These are phyloP conservation scores for Folsomia candida DNA, from an alignment of 2,888 invertebrate species.

Conservation along the genomic window DNA sequence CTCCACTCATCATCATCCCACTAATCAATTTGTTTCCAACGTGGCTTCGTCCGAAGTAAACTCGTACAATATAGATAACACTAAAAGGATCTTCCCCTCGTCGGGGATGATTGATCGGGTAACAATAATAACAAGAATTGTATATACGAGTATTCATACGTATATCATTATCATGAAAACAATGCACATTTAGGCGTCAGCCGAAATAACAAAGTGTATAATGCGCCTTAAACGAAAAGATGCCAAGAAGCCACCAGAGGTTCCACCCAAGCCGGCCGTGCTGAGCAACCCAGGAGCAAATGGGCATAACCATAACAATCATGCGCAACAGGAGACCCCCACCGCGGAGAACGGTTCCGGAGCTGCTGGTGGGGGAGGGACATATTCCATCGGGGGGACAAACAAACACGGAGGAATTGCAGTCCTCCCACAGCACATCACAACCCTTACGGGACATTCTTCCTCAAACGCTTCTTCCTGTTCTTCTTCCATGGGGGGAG, in stretches of 20 bases:
- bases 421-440: slow-evolving; percentile 42
- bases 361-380: slow-evolving; percentile 21
- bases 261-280: slow-evolving; percentile 40
- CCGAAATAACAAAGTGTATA: slow-evolving; percentile 83
- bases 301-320: background rate
- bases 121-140: too few species aligned
- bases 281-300: background rate
- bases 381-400: slow-evolving; percentile 24
- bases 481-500: slow-evolving; percentile 18
- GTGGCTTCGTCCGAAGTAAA: slow-evolving; percentile 36
- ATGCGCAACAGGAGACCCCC: background rate
- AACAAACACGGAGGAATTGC: slow-evolving; percentile 40
- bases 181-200: too few species aligned
- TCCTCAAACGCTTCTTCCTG: background rate
- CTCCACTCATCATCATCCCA: too few species aligned
- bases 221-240: slow-evolving; percentile 54
- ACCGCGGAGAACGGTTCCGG: slow-evolving; percentile 12
- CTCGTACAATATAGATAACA: slow-evolving; percentile 40
- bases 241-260: slow-evolving; percentile 35
- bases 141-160: too few species aligned
- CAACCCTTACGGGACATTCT: slow-evolving; percentile 10
- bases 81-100: slow-evolving; percentile 58
- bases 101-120: slow-evolving; percentile 86
- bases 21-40: too few species aligned
- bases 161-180: too few species aligned